These are phyloP conservation scores for Hydroisotoma schaefferi DNA, from an alignment of 2,888 invertebrate species.

Conservation along the genomic window DNA sequence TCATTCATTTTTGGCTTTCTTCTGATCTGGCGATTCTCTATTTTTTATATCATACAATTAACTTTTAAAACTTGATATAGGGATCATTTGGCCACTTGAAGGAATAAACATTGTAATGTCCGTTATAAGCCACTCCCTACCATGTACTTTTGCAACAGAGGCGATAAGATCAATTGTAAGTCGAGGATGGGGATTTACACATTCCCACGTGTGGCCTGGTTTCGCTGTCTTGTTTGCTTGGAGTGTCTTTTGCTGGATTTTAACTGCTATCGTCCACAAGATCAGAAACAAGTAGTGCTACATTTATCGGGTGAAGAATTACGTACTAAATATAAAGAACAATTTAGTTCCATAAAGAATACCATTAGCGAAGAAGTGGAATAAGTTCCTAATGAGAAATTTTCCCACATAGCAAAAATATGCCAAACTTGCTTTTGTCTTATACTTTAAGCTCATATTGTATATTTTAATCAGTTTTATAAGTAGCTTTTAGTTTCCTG, in stretches of 20 bases:
- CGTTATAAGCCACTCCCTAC: slow-evolving; percentile 52
- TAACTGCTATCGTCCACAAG: slow-evolving; percentile 23
- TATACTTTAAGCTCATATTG: too few relatives aligned
- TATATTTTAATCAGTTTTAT: too few relatives aligned
- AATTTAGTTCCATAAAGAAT: too few relatives aligned
- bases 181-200: slow-evolving; percentile 45
- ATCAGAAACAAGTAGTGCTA: slow-evolving; percentile 16
- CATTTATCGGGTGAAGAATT: too few relatives aligned
- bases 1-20: background rate
- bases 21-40: background rate
- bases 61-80: slow-evolving; percentile 52
- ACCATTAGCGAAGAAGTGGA: too few relatives aligned
- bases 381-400: too few relatives aligned
- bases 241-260: slow-evolving; percentile 25
- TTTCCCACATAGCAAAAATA: too few relatives aligned
- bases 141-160: slow-evolving; percentile 53
- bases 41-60: too few relatives aligned
- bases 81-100: slow-evolving; percentile 94
- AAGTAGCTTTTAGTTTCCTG: too few relatives aligned
- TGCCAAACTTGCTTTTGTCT: too few relatives aligned
- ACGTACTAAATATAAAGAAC: too few relatives aligned
- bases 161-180: slow-evolving; percentile 52
- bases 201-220: slow-evolving; percentile 28
- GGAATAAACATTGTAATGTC: slow-evolving; percentile 65
- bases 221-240: slow-evolving; percentile 14